Conservation (phyloP, 2,888 invertebrate genomes). For the Teleiodes luculella region DNA sequence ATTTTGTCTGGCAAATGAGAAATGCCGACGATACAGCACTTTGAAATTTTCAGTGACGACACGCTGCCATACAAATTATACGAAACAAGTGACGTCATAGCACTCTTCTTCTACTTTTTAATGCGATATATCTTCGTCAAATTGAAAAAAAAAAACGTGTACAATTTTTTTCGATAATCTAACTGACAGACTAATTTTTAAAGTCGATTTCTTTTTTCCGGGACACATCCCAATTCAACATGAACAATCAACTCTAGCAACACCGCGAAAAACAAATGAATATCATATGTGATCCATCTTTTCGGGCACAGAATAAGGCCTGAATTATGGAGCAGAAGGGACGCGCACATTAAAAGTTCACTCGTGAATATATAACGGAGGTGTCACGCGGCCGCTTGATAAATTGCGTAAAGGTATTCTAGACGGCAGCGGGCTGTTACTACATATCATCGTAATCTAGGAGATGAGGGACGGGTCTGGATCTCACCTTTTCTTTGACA, state of each 20-base stretch:
- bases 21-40: no score
- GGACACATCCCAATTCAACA: no score
- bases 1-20: no score
- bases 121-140: no score
- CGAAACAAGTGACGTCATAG: no score
- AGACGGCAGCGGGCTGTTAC: background rate
- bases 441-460: background rate
- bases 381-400: background rate
- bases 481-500: background rate
- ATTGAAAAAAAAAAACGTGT: background rate
- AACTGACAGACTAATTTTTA: no score
- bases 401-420: slow-evolving; percentile 1
- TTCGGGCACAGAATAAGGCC: background rate
- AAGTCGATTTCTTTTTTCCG: no score
- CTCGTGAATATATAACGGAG: background rate
- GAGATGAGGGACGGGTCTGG: background rate
- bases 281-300: slow-evolving; percentile 8
- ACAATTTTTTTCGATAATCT: no score
- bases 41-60: no score
- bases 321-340: slow-evolving; percentile 9
- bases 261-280: slow-evolving; percentile 5
- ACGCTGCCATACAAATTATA: no score
- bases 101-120: no score
- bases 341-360: slow-evolving; percentile 2
- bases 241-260: background rate